Conservation (phyloP, 2,888 invertebrate species). For the Hymenopus coronatus region DNA sequence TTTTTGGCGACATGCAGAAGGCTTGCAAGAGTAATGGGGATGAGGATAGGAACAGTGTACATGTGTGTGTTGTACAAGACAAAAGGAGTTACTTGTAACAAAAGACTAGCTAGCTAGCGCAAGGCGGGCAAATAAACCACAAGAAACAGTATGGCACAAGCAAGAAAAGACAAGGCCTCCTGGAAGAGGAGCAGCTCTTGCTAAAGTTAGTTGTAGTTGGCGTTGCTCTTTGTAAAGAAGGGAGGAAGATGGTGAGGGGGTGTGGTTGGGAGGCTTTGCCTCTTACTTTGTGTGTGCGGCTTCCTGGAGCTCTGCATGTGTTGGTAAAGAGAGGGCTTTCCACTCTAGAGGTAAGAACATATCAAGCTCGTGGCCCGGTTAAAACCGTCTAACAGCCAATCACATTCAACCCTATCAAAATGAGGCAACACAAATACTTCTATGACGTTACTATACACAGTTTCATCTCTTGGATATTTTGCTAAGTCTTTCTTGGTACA, state of each 20-base stretch:
- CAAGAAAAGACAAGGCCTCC: background rate
- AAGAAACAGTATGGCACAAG: conserved; percentile 16
- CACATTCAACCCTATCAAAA: background rate
- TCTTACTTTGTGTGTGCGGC: conserved; percentile 13
- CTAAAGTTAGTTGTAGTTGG: background rate
- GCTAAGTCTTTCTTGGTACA: too few species aligned
- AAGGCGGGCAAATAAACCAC: conserved; percentile 18
- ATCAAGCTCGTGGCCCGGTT: background rate
- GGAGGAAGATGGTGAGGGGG: background rate
- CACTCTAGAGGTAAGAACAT: conserved; percentile 12
- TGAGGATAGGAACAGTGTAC: background rate
- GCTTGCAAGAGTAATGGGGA: background rate
- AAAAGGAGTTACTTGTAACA: conserved; percentile 20
- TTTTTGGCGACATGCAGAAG: background rate
- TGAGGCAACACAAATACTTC: too few species aligned
- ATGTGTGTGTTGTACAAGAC: conserved; percentile 13
- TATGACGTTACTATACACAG: too few species aligned
- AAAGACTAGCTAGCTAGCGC: conserved; percentile 3
- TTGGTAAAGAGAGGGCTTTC: background rate
- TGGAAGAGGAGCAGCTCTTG: background rate
- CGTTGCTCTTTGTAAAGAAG: conserved; percentile 14
- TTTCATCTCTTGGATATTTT: too few species aligned
- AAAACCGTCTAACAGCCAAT: background rate
- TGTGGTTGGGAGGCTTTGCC: conserved; percentile 4
- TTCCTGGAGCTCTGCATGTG: background rate